Evolutionary conservation across 64 coral and sea anemone species (phyloP).

Genomic region (Pachyseris speciosa): DNA sequence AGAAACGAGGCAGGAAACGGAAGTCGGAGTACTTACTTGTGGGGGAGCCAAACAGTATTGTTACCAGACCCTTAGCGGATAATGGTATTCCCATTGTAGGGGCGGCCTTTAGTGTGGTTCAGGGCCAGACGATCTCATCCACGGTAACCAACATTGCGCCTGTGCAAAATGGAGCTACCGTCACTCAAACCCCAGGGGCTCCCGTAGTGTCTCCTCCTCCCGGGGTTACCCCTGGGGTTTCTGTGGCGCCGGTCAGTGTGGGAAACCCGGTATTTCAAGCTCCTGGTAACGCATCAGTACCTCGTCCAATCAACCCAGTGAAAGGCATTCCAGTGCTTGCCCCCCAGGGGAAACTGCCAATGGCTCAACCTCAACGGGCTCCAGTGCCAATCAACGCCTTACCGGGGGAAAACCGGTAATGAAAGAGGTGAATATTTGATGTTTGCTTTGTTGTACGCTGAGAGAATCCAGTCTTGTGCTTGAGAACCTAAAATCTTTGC

Average conservation of each 20-base stretch:
- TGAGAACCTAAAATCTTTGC: no score
- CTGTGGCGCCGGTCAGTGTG: constrained; percentile 14
- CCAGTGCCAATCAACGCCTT: constrained; percentile 35
- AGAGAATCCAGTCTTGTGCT: no score
- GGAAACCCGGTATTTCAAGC: constrained; percentile 56
- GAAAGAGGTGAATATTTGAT: not conserved
- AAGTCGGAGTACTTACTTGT: constrained; percentile 74
- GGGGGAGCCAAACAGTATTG: constrained; percentile 18
- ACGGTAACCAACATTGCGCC: not conserved
- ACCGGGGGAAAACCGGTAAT: constrained; percentile 48
- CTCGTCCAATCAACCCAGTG: constrained; percentile 25
- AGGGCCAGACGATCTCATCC: constrained; percentile 1
- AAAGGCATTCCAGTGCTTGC: constrained; percentile 20
- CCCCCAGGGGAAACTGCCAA: constrained; percentile 33
- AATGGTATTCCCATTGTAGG: constrained; percentile 31
- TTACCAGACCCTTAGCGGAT: constrained; percentile 20
- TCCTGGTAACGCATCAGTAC: constrained; percentile 32
- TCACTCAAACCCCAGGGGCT: constrained; percentile 29
- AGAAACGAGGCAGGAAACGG: constrained; percentile 91
- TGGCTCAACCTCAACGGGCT: constrained; percentile 5
- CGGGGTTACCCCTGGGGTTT: constrained; percentile 12
- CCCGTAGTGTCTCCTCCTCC: constrained; percentile 34
- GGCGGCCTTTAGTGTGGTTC: constrained; percentile 7
- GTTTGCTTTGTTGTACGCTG: not conserved
- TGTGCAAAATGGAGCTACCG: constrained; percentile 27